phyloP scores from a whole-genome alignment of 2,797 vertebrate species.

The Acanthis flammea region DNA sequence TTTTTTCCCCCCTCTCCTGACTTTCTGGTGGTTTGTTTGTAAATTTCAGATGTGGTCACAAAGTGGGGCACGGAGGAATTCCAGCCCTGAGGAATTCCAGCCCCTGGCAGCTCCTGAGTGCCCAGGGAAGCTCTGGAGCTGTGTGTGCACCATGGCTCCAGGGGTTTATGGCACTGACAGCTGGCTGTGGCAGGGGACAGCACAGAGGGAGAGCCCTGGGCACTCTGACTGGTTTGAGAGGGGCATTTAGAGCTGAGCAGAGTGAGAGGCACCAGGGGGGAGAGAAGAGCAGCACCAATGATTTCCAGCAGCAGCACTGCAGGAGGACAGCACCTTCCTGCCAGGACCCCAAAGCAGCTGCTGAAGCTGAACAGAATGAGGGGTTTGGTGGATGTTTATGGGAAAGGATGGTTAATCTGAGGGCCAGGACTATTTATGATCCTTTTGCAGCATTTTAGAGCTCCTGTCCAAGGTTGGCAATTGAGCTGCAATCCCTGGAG shows the following conservation, averaged over 20 bases:
- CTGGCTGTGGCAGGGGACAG: not conserved
- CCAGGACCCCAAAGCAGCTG: not conserved
- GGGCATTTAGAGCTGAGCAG: not conserved
- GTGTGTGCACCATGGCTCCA: not conserved
- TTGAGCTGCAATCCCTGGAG: rapidly evolving
- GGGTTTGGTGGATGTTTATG: not conserved
- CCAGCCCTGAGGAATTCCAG: not conserved
- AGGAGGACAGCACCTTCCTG: not conserved
- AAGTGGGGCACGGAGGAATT: not conserved
- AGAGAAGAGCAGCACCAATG: not conserved
- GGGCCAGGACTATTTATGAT: not conserved
- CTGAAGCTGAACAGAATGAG: not conserved
- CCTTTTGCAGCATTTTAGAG: not conserved
- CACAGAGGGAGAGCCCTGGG: not conserved
- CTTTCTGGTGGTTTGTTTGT: not conserved
- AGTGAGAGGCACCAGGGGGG: not conserved
- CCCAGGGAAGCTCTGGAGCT: not conserved
- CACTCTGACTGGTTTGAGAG: not conserved
- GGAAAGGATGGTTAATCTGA: not conserved
- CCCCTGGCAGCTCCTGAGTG: rapidly evolving
- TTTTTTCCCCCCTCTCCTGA: rapidly evolving
- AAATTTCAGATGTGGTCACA: not conserved
- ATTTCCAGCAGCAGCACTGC: not conserved
- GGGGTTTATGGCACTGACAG: not conserved
- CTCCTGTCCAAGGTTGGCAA: not conserved